Evolutionary conservation across 2,797 vertebrate genomes (phyloP).

Genomic region (Tenualosa ilisha): DNA sequence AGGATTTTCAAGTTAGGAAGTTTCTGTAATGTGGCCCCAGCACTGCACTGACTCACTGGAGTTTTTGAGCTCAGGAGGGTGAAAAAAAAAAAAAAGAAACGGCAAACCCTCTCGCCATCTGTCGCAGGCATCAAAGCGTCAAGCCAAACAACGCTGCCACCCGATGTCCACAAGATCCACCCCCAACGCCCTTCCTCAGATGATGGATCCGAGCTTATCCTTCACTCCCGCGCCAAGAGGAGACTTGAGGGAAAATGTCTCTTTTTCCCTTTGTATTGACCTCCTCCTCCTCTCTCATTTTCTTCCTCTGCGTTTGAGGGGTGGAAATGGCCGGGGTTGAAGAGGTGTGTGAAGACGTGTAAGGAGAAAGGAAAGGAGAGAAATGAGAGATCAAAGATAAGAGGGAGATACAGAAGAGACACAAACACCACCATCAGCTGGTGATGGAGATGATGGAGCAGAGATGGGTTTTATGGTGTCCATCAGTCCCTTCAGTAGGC

Average conservation of each 20-base stretch:
- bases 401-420: neutral
- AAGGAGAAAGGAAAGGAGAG: neutral
- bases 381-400: neutral
- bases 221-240: neutral
- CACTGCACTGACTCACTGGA: too few relatives aligned
- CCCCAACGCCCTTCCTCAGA: conserved; percentile 38
- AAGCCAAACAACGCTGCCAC: neutral
- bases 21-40: too few relatives aligned
- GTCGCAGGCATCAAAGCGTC: conserved; percentile 23
- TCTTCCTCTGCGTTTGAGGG: neutral
- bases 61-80: neutral
- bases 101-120: neutral
- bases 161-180: neutral
- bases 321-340: neutral
- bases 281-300: neutral
- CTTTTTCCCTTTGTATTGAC: too few relatives aligned
- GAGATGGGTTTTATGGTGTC: too few relatives aligned
- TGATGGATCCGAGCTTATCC: conserved; percentile 3
- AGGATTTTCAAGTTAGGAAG: too few relatives aligned
- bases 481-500: too few relatives aligned
- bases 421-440: too few relatives aligned
- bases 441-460: too few relatives aligned
- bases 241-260: neutral
- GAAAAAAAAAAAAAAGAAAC: neutral
- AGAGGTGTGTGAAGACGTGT: neutral